Evolutionary conservation across 2,888 invertebrate genomes (phyloP).

Genomic region (Drosophila kanekoi): DNA sequence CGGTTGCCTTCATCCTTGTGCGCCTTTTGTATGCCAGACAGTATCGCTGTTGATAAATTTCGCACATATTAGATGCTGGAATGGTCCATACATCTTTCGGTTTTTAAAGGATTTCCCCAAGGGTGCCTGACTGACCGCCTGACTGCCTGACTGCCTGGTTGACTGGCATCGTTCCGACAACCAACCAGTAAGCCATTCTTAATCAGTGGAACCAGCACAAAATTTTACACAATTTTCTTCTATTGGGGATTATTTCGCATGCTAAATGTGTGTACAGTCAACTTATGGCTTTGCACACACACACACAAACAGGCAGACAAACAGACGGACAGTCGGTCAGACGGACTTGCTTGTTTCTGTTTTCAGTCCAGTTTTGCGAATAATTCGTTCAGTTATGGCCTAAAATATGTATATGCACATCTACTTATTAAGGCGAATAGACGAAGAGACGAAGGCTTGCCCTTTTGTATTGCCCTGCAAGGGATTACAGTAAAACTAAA

Average conservation of each 20-base stretch:
- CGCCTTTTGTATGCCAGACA: conserved; percentile 37
- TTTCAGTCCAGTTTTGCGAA: background rate
- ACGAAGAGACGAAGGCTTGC: background rate
- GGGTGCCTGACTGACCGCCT: conserved; percentile 11
- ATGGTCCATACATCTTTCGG: conserved; percentile 66
- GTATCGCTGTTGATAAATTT: conserved; percentile 71
- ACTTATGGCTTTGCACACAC: conserved; percentile 27
- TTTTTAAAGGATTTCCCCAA: conserved; percentile 66
- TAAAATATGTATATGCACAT: conserved; percentile 1
- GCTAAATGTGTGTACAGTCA: conserved; percentile 50
- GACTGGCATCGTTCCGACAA: conserved; percentile 8
- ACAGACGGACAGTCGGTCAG: background rate
- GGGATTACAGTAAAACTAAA: too few species aligned
- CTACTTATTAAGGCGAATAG: background rate
- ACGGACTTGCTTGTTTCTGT: conserved; percentile 1
- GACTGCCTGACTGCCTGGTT: conserved; percentile 2
- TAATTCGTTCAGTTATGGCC: conserved; percentile 2
- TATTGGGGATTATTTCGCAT: conserved; percentile 67
- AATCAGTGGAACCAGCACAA: conserved; percentile 76
- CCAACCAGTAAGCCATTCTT: conserved; percentile 66
- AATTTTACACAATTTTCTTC: conserved; percentile 73
- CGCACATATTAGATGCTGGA: conserved; percentile 68
- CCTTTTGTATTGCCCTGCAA: background rate
- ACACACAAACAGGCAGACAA: background rate
- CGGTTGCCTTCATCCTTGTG: conserved; percentile 58